These are phyloP conservation scores for Drosophila sordidapex DNA, from an alignment of 2,888 invertebrate genomes.

Conservation along the genomic window DNA sequence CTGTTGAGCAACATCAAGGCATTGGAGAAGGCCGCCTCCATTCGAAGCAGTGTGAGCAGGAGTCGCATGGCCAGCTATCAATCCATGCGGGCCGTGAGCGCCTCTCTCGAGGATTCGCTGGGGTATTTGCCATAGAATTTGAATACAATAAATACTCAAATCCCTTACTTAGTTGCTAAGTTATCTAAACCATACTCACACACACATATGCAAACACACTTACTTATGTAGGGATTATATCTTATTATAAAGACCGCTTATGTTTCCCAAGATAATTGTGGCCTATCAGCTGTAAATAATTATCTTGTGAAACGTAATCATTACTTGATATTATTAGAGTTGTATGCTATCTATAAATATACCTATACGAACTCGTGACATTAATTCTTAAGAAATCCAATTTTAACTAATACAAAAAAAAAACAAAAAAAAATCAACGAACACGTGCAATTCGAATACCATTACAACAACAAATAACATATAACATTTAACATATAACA, in stretches of 20 bases:
- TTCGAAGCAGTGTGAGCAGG: slow-evolving; percentile 65
- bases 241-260: slow-evolving; percentile 60
- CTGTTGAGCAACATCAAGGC: slow-evolving; percentile 81
- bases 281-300: slow-evolving; percentile 36
- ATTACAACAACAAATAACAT: slow-evolving; percentile 24
- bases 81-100: slow-evolving; percentile 84
- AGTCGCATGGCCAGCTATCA: slow-evolving; percentile 82
- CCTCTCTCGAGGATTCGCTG: slow-evolving; percentile 85
- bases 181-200: slow-evolving; percentile 3
- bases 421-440: slow-evolving; percentile 3
- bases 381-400: slow-evolving; percentile 47
- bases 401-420: slow-evolving; percentile 24
- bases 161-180: slow-evolving; percentile 29
- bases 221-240: slow-evolving; percentile 17
- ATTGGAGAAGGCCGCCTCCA: slow-evolving; percentile 79
- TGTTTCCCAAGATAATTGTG: slow-evolving; percentile 79
- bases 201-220: slow-evolving; percentile 5
- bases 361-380: slow-evolving; percentile 46
- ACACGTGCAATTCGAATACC: slow-evolving; percentile 69
- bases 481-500: not conserved
- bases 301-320: slow-evolving; percentile 82
- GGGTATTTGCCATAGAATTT: slow-evolving; percentile 85
- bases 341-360: slow-evolving; percentile 21
- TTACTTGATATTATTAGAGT: slow-evolving; percentile 16
- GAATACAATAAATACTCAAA: slow-evolving; percentile 45